Base-by-base conservation (phyloP, 2,113 vertebrate species). In the Apteryx owenii region DNA sequence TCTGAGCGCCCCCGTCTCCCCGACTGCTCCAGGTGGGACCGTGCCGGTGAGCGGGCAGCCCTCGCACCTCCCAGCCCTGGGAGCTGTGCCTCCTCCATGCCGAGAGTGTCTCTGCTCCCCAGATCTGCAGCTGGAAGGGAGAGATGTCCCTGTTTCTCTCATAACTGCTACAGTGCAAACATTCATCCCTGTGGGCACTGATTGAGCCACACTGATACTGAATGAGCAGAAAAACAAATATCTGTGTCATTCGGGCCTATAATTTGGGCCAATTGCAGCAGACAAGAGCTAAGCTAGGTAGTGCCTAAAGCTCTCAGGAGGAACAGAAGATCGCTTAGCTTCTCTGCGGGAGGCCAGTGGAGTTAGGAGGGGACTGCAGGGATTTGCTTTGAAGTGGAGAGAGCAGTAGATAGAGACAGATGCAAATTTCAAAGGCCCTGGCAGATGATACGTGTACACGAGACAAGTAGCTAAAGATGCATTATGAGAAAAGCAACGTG, bases 1-100 rank as follows among this genome's bases (percentile, higher is more conserved):
- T 36, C 2, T 53, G 46, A 81, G 8, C 33, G 54, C 4, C 2
- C 1, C 3, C 4, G 56, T 42, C 42, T 31, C 10, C 21, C 2
- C 64, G 5, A 38, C 7, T 38, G 36, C 36, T 38, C 36, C 36
- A 38, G 36, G 36, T 7, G 36, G 36, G 36, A 38, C 36, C 2
- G 0, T 1, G 9, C 7, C 36, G 15, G 44, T 14, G 44, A 14
- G 44, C 13, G 44, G 44, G 44, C 44, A 5, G 44, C 44, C 44
- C 44, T 46, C 14, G 14, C 13, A 15, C 44, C 44, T 46, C 44
- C 44, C 44, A 46, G 44, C 44, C 44, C 44, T 14, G 16, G 44
- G 44, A 46, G 14, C 44, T 14, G 14, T 6, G 44, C 44, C 14
- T 42, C 40, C 42, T 26, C 28, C 38, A 68, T 28, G 42, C 65